Evolutionary conservation across 2,113 vertebrate species (phyloP).

Genomic region (Chaetura pelagica): DNA sequence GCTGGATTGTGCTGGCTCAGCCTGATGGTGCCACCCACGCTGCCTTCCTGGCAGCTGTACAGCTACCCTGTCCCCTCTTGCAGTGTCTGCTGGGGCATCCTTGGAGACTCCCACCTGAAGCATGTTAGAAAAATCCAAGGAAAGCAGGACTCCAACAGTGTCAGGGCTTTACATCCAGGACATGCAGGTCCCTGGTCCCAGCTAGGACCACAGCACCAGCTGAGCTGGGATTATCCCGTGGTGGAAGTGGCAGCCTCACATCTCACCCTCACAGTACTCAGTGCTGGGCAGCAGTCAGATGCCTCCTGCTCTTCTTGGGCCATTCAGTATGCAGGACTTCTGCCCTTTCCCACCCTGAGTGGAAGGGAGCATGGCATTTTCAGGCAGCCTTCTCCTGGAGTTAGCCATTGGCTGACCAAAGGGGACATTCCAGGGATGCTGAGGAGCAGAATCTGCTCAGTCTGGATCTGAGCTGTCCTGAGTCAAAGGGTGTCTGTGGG

Average conservation of each 20-base stretch:
- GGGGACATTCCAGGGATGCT: accelerated
- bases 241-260: neutral
- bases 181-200: neutral
- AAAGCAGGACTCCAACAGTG: neutral
- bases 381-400: neutral
- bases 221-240: neutral
- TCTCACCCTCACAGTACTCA: neutral
- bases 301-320: neutral
- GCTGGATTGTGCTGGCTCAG: neutral
- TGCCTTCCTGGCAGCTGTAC: neutral
- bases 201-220: neutral
- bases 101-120: neutral
- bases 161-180: neutral
- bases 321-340: neutral
- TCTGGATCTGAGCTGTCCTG: neutral
- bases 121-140: neutral
- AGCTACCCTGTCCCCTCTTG: accelerated
- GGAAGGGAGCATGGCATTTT: neutral
- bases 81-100: neutral
- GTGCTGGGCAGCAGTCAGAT: accelerated
- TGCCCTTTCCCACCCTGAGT: neutral
- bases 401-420: neutral
- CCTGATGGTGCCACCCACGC: accelerated
- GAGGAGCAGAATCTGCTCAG: neutral
- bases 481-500: neutral